These are phyloP conservation scores for Martes martes DNA, from an alignment of 2,113 vertebrate genomes.

Conservation along the genomic window DNA sequence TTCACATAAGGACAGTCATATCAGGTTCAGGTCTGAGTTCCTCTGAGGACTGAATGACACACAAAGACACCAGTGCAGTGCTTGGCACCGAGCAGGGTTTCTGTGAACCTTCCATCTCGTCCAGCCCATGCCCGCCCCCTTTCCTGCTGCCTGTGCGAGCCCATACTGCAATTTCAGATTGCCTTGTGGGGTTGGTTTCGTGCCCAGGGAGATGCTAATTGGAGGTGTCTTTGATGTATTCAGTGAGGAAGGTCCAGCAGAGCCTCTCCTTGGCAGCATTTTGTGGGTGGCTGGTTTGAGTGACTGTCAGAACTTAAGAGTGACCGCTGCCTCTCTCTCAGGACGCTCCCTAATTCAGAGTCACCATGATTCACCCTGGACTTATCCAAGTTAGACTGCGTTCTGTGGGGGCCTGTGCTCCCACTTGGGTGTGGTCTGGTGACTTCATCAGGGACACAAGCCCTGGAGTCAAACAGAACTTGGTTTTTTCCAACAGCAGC, in stretches of 20 bases:
- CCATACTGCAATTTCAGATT: background rate
- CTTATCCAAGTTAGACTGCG: rapidly evolving
- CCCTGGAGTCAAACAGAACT: background rate
- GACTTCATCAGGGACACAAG: background rate
- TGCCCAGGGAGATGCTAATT: background rate
- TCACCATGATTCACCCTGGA: background rate
- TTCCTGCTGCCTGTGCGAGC: background rate
- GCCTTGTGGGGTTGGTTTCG: background rate
- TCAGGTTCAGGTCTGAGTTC: background rate
- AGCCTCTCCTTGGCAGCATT: background rate
- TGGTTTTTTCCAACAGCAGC: background rate
- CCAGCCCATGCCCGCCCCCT: background rate
- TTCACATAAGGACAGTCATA: background rate
- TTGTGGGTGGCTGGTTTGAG: background rate
- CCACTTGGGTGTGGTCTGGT: no score
- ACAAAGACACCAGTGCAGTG: rapidly evolving
- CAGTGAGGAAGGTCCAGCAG: background rate
- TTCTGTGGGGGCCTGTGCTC: background rate
- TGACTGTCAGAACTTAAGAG: background rate
- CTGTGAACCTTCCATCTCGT: rapidly evolving
- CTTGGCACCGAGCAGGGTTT: background rate
- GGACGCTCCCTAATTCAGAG: background rate
- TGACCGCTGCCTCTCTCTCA: background rate
- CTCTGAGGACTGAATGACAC: background rate
- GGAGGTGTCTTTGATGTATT: background rate